Base-by-base conservation (phyloP, 2,797 vertebrate species). In the Trematomus bernacchii region DNA sequence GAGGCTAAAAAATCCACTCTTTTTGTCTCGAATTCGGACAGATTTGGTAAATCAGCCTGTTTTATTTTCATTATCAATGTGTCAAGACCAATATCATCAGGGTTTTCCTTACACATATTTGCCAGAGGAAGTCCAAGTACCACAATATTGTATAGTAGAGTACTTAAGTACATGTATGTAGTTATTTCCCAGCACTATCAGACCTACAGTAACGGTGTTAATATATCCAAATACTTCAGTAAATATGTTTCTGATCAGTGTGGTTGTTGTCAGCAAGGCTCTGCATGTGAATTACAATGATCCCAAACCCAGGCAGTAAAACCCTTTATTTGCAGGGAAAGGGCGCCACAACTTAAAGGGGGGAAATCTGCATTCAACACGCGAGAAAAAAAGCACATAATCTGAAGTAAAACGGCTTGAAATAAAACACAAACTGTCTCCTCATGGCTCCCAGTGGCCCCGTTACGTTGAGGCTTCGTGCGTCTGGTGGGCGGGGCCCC, bases 331-430 rank as follows among this genome's bases (percentile, higher is more conserved):
- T 48, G 53, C 68, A 68, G 66, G 3, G 19, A 44, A 71, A n/a
- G n/a, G 33, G 37, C 27, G 46, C 54, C 18, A 19, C 48, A 71
- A 76, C 42, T 65, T 62, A 71, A 47, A 76, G 21, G 65, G 23
- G 21, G 52, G n/a, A 82, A 85, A 89, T 83, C 73, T 55, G 42
- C 72, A 84, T 85, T 83, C 64, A 79, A 48, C 76, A 85, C 64
- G 53, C 60, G 42, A 15, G n/a, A 18, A 30, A 66, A 48, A 63
- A 79, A 74, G 52, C 64, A 16, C 48, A 30, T 76, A 64, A 88
- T 77, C 27, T 80, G 68, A 61, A 75, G 44, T 66, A 19, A 76
- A 87, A 46, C 23, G 66, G 64, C 46, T 65, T 76, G 64, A 85
- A 86, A 77, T 75, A 3, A 78, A 67, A 2, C 59, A 27, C 57